Percentiles rank a stretch among this genome's conserved stretches.
Evolutionary conservation across 2,888 invertebrate species (phyloP).

Genomic region (Sphecodes monilicornis): DNA sequence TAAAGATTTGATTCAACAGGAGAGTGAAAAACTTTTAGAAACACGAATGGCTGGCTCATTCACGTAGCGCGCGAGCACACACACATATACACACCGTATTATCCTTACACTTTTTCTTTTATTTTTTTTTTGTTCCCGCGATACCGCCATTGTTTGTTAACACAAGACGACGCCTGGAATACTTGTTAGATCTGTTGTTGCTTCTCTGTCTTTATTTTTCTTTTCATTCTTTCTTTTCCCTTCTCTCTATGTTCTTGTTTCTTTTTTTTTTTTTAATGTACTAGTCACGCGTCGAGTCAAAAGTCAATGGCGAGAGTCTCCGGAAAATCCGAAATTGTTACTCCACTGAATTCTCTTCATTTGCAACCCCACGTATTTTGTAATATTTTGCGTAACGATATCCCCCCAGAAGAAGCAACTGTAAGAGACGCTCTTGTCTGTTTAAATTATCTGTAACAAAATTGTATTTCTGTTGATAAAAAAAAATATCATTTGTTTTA

Average conservation of each 20-base stretch:
- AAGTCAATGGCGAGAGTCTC: not conserved
- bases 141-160: slow-evolving; percentile 1
- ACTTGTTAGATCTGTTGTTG: slow-evolving; percentile 35
- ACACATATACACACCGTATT: not conserved
- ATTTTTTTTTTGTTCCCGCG: not conserved
- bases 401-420: not conserved
- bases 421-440: slow-evolving; percentile 12
- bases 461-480: slow-evolving; percentile 18
- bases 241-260: not conserved
- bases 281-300: slow-evolving; percentile 67
- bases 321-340: not conserved
- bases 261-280: slow-evolving; percentile 27
- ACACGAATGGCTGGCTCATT: slow-evolving; percentile 55
- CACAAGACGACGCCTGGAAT: slow-evolving; percentile 19
- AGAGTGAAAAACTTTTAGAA: slow-evolving; percentile 22
- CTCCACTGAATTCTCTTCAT: slow-evolving; percentile 5
- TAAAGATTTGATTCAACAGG: slow-evolving; percentile 28
- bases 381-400: not conserved
- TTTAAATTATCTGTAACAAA: slow-evolving; percentile 28
- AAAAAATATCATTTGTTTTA: slow-evolving; percentile 7
- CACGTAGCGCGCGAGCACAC: not conserved
- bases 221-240: not conserved
- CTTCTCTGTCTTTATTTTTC: not conserved
- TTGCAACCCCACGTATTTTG: not conserved
- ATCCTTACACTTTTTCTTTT: not conserved